These are phyloP conservation scores for Dromas ardeola DNA, from an alignment of 2,113 vertebrate genomes.

Conservation along the genomic window DNA sequence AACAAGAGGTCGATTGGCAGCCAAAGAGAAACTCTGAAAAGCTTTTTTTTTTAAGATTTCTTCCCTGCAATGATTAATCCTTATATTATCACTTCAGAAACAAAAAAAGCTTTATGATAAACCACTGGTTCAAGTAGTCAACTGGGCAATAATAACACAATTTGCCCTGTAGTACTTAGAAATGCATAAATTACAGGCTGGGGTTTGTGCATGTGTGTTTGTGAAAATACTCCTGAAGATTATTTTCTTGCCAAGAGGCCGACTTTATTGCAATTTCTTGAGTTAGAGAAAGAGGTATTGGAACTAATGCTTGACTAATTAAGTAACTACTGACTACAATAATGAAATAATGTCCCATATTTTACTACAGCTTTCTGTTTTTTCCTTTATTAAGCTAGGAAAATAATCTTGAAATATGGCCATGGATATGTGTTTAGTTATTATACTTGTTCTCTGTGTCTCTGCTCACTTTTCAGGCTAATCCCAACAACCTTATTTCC, in stretches of 20 bases:
- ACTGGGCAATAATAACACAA: not conserved
- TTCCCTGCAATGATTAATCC: not conserved
- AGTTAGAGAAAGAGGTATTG: not conserved
- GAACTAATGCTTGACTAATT: not conserved
- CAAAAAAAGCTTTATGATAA: not conserved
- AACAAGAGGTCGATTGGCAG: not conserved
- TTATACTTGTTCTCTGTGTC: not conserved
- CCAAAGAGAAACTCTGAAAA: not conserved
- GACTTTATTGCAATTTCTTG: not conserved
- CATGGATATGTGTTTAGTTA: not conserved
- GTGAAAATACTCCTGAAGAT: not conserved
- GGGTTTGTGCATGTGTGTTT: not conserved
- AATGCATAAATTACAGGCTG: not conserved
- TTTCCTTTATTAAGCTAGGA: not conserved
- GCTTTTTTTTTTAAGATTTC: not conserved
- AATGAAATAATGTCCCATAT: not conserved
- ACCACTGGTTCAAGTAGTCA: not conserved
- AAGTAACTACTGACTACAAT: not conserved
- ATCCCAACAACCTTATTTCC: not conserved
- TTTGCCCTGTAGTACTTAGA: not conserved
- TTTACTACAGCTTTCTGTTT: not conserved
- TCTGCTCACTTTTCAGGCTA: not conserved
- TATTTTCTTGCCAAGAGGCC: not conserved
- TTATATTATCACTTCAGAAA: not conserved
- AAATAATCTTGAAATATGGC: not conserved